Base-by-base conservation (phyloP, 2,888 invertebrate species). In the Apotomis capreana region DNA sequence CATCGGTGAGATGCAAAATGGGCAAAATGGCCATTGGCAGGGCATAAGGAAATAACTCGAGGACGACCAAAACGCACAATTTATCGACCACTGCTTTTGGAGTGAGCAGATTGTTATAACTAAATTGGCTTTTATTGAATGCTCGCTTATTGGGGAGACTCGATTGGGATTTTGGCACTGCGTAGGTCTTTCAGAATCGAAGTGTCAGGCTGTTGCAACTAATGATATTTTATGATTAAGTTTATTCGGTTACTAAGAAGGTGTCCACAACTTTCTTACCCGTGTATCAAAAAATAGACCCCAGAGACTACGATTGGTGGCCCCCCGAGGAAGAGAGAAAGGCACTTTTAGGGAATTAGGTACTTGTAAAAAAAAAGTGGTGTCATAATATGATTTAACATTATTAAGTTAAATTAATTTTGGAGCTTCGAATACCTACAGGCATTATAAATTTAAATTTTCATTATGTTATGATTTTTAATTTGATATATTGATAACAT, bases 11-110 rank as follows among this genome's bases (percentile, higher is more conserved):
- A 65, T 65, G 57, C 65, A 57, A 69, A 55, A 65, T 70, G 64
- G 67, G 55, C 74, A 78, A 79, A 79, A 78, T 79, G 78, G 74
- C 79, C 77, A 81, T 83, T 83, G 81, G 79, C 76, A 74, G 78
- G 81, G 75, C 83, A 83, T 87, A 90, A 90, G 90, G 90, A 90
- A 90, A 90, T 86, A 87, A 81, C 81, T 76, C 85, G 86, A 87
- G 89, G 87, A 83, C 87, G 84, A 82, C 87, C 87, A 86, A 89
- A 89, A 88, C 86, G 85, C 85, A 83, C 85, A 87, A 87, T 89
- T 89, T 89, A 89, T 88, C 83, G 87, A 84, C 83, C 82, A 83
- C 87, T 86, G 82, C 77, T 86, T 88, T 87, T 84, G 86, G 86
- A 73, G 75, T 75, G 79, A 80, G 76, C 81, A 79, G 77, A 81